Conservation (phyloP, 35 echinoderm and acorn worm species). For the Nesometra sesokonis region DNA sequence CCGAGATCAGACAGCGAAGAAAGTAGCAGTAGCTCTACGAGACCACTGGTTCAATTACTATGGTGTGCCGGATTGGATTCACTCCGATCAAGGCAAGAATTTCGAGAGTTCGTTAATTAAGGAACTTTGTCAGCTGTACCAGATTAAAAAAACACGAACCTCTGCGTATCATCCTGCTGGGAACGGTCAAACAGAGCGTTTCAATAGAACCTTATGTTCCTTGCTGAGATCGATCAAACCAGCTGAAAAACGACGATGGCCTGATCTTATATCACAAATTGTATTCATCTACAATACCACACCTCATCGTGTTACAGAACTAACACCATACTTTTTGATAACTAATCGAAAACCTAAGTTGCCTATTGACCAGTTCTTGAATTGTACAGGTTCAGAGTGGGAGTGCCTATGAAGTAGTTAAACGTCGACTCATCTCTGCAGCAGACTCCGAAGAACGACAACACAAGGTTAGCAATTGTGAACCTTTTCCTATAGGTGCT, state of each 20-base stretch:
- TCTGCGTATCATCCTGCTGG: too few relatives aligned
- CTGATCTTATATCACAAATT: background rate
- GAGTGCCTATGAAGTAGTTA: background rate
- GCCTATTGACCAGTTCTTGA: background rate
- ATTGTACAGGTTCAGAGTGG: background rate
- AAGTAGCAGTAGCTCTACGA: too few relatives aligned
- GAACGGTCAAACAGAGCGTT: too few relatives aligned
- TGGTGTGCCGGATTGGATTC: too few relatives aligned
- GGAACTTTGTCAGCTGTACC: slow-evolving; percentile 14
- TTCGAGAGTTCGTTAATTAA: too few relatives aligned
- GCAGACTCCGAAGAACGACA: too few relatives aligned
- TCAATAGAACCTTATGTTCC: too few relatives aligned
- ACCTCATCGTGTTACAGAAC: background rate
- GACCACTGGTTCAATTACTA: too few relatives aligned
- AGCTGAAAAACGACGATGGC: background rate
- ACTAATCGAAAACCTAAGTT: background rate
- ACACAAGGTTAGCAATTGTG: background rate
- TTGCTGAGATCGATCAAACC: background rate
- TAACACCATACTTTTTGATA: slow-evolving; percentile 2
- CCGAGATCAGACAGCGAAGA: too few relatives aligned
- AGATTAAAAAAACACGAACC: slow-evolving; percentile 1
- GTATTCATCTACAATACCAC: slow-evolving; percentile 25
- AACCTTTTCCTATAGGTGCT: background rate
- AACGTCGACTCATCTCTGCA: background rate
- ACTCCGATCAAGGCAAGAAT: too few relatives aligned